Evolutionary conservation across 1,140 invertebrate species (phyloP), one percentile per base, ranked within the genome.

Genomic region (Popillia japonica): DNA sequence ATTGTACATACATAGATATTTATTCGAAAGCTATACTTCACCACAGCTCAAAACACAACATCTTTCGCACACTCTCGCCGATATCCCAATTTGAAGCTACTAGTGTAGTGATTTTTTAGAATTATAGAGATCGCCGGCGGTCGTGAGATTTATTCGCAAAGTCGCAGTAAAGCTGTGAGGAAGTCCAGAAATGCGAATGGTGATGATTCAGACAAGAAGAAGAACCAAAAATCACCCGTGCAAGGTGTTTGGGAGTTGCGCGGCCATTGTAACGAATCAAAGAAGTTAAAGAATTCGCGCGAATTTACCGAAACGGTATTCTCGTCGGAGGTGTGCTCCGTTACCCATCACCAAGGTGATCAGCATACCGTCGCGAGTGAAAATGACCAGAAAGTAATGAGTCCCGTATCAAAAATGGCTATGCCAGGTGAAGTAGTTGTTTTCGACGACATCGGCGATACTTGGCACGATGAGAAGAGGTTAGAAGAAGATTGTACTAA

Each of bases 41-140:
- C 44, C 17, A n/a, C 44, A 0, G 17, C 44, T 42, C 17, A 48
- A 48, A n/a, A n/a, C 11, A 14, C 10, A 48, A 48, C 4, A 48
- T 48, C 44, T 48, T 48, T n/a, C 17, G 44, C 44, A n/a, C 11
- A 42, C 14, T 7, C 11, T 48, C 17, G 17, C 17, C 17, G 44
- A 48, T 9, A 48, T 64, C 10, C 61, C 61, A n/a, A n/a, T n/a
- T n/a, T n/a, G n/a, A n/a, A n/a, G n/a, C n/a, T n/a, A n/a, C n/a
- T n/a, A n/a, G n/a, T n/a, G n/a, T n/a, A n/a, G n/a, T n/a, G n/a
- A n/a, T 20, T 20, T 73, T 73, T 7, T 41, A 94, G 94, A 87
- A 95, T 95, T 86, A 95, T 95, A 87, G 94, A 96, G 90, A 95
- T 96, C 86, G 95, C 94, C 59, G 95, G 95, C 81, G 95, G 95